Evolutionary conservation across 2,888 invertebrate species (phyloP), one percentile per base, ranked within the genome.

Genomic region (Eristalis arbustorum): DNA sequence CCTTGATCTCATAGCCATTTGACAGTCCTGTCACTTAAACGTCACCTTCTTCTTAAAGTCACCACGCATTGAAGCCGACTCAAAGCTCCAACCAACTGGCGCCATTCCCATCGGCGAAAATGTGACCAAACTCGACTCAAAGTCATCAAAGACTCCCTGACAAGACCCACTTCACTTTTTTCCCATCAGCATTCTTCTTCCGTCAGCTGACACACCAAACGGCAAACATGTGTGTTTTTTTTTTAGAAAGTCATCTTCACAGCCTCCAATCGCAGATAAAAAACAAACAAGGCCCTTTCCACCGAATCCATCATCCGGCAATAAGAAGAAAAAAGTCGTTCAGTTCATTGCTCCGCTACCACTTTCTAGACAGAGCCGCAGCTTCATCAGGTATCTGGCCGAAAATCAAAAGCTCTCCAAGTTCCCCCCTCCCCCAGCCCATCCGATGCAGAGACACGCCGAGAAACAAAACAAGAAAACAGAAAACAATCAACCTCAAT

Each of bases 371-470:
- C 42, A 63, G 25, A 25, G 40, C 22, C 68, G 49, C 64, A 49
- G 67, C 78, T 67, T 40, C 63, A 83, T 77, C 59, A 66, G 73
- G 77, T 67, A 72, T 75, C 75, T 77, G 49, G 56, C 37, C 2
- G 37, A 37, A 74, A n/a, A 2, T 40, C 56, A 81, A 81, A 81
- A 76, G 75, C 84, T 71, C 72, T 66, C 75, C 57, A 40, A 78
- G 75, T 67, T n/a, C n/a, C n/a, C n/a, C n/a, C n/a, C n/a, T n/a
- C n/a, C 79, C 61, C 79, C 71, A 57, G 23, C 59, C 25, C 23
- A 69, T 74, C 31, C 37, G 28, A 74, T 69, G 69, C 69, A 66
- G 14, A 14, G 18, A 49, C 49, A 49, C 49, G 3, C 37, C 11
- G 37, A 18, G 49, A 49, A n/a, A n/a, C 42, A 42, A 6, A 6